These are phyloP conservation scores for Sitta carolinensis DNA, from an alignment of 2,797 vertebrate species.

Conservation along the genomic window DNA sequence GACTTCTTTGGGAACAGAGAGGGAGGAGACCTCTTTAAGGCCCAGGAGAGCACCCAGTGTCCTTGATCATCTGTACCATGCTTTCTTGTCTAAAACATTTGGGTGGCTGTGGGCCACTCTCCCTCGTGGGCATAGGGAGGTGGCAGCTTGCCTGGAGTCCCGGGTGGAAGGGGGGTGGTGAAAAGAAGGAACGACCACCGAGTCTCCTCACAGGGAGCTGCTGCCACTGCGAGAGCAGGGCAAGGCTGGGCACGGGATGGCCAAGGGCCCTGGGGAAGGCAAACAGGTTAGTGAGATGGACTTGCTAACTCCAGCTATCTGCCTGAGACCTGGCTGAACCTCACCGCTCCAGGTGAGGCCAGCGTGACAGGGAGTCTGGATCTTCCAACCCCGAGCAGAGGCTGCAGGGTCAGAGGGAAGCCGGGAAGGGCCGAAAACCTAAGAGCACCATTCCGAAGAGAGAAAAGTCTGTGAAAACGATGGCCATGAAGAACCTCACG, in stretches of 20 bases:
- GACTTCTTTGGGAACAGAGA: not conserved
- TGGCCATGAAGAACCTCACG: accelerated
- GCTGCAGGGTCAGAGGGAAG: accelerated
- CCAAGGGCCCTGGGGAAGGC: not conserved
- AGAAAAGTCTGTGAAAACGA: not conserved
- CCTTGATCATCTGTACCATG: not conserved
- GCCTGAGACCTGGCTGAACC: not conserved
- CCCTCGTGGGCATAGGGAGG: accelerated
- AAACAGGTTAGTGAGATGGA: not conserved
- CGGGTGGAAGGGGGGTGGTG: not conserved
- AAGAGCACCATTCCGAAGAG: not conserved
- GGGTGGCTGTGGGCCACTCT: not conserved
- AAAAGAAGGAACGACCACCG: not conserved
- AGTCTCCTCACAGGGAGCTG: not conserved
- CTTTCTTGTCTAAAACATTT: not conserved
- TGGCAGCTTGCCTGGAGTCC: not conserved
- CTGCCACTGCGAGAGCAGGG: accelerated
- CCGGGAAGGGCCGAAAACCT: not conserved
- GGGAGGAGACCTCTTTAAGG: not conserved
- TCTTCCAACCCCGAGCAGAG: not conserved
- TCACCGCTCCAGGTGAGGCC: not conserved
- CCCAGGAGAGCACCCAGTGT: not conserved
- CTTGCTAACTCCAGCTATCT: not conserved
- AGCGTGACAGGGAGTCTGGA: accelerated
- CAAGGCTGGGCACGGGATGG: not conserved